A percentile compares a stretch with the other conserved stretches of the same genome.
Evolutionary conservation across 1,140 invertebrate species (phyloP).

Genomic region (Drosophila oshimai): DNA sequence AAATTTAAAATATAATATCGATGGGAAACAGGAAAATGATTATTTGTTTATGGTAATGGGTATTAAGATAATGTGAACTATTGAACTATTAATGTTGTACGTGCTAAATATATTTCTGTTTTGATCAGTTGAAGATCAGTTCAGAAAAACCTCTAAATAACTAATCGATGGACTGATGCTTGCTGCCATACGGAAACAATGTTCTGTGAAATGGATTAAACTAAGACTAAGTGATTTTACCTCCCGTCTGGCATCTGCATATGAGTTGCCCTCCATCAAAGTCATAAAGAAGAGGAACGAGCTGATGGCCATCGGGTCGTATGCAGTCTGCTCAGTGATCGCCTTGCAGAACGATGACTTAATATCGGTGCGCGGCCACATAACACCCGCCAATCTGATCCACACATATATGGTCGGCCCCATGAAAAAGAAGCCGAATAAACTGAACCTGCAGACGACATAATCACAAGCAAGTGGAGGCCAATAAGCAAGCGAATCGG

Average conservation of each 20-base stretch:
- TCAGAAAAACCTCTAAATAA: too few species aligned
- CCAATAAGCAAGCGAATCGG: constrained; percentile 3
- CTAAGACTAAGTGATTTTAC: constrained; percentile 64
- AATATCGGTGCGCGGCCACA: constrained; percentile 85
- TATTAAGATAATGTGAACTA: too few species aligned
- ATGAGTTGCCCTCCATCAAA: constrained; percentile 85
- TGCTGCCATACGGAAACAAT: constrained; percentile 3
- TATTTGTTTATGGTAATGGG: too few species aligned
- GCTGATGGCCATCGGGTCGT: constrained; percentile 86
- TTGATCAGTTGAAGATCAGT: too few species aligned
- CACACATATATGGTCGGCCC: constrained; percentile 87
- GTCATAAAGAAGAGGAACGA: constrained; percentile 87
- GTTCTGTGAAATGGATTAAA: background rate
- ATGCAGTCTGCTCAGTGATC: constrained; percentile 86
- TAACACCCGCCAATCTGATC: constrained; percentile 84
- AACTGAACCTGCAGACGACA: constrained; percentile 83
- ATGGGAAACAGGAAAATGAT: too few species aligned
- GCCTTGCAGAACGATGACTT: constrained; percentile 86
- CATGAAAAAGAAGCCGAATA: constrained; percentile 86
- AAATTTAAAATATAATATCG: too few species aligned
- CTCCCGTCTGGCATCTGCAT: constrained; percentile 84
- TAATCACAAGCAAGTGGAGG: background rate
- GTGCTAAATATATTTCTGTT: too few species aligned
- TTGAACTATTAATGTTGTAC: too few species aligned
- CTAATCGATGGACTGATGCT: too few species aligned